A percentile compares a stretch with the other conserved stretches of the same genome.
Evolutionary conservation across 2,113 vertebrate species (phyloP).

Genomic region (Chloebia gouldiae): DNA sequence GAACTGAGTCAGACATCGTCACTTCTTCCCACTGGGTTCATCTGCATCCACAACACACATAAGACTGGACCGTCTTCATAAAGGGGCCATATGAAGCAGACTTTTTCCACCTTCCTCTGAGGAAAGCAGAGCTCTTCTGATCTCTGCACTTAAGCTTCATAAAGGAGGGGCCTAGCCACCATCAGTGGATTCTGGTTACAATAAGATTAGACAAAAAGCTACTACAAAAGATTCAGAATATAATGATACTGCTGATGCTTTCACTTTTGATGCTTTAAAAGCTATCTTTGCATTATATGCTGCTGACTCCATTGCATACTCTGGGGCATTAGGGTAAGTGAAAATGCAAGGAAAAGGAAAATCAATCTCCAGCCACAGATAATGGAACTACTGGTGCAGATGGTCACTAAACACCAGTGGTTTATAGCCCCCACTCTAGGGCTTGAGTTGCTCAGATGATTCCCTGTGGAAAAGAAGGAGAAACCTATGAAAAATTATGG

Average conservation of each 20-base stretch:
- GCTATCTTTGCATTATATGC: not conserved
- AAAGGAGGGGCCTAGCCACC: not conserved
- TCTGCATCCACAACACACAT: too few species aligned
- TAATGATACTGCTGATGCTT: constrained; percentile 32
- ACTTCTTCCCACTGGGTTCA: too few species aligned
- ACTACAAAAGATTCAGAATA: constrained; percentile 11
- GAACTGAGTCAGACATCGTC: too few species aligned
- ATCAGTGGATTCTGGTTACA: not conserved
- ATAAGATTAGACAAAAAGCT: constrained; percentile 26
- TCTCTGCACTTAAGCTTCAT: not conserved
- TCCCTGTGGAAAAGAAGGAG: constrained; percentile 30
- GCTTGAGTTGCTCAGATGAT: not conserved
- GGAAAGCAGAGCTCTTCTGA: not conserved
- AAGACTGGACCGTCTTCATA: not conserved
- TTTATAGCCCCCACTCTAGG: not conserved
- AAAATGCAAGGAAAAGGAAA: constrained; percentile 58
- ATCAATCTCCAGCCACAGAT: constrained; percentile 63
- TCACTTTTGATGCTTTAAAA: constrained; percentile 56
- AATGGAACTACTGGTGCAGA: constrained; percentile 62
- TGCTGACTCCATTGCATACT: constrained; percentile 44
- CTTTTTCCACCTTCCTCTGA: not conserved
- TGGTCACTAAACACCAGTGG: constrained; percentile 50
- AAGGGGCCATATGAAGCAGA: not conserved
- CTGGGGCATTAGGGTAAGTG: constrained; percentile 59
- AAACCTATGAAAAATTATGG: not conserved